Percentiles rank a stretch among this genome's conserved stretches.
Conservation (phyloP, 2,888 invertebrate genomes). For the Lasioglossum leucozonium region DNA sequence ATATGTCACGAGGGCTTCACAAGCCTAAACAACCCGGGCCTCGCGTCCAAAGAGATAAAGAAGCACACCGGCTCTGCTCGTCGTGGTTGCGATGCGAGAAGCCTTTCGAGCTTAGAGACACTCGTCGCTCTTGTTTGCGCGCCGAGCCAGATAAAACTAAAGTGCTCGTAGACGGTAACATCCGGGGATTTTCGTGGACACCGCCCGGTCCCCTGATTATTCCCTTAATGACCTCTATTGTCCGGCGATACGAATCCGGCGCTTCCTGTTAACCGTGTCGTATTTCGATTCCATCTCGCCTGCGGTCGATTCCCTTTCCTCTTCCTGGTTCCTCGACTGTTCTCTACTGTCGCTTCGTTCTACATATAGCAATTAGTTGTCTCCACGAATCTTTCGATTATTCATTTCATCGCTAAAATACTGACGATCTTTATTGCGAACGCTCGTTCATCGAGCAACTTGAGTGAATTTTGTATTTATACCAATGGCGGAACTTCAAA, state of each 20-base stretch:
- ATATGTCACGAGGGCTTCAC: slow-evolving; percentile 68
- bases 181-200: slow-evolving; percentile 56
- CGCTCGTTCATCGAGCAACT: no score
- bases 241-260: slow-evolving; percentile 37
- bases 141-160: slow-evolving; percentile 63
- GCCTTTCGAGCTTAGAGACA: slow-evolving; percentile 51
- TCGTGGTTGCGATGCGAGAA: slow-evolving; percentile 45
- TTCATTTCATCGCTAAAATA: no score
- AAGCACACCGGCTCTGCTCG: slow-evolving; percentile 54
- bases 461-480: no score
- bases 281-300: slow-evolving; percentile 23
- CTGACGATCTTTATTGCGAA: no score
- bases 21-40: slow-evolving; percentile 74
- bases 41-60: slow-evolving; percentile 65
- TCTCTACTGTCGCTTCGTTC: neutral
- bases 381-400: neutral
- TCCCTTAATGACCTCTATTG: slow-evolving; percentile 49
- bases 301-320: neutral
- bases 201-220: slow-evolving; percentile 48
- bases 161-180: slow-evolving; percentile 56
- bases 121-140: slow-evolving; percentile 60
- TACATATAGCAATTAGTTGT: neutral
- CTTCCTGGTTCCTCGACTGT: neutral
- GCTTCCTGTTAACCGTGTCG: slow-evolving; percentile 50
- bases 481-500: no score